Conservation (phyloP, 2,113 vertebrate genomes). For the Tyrannus savana region DNA sequence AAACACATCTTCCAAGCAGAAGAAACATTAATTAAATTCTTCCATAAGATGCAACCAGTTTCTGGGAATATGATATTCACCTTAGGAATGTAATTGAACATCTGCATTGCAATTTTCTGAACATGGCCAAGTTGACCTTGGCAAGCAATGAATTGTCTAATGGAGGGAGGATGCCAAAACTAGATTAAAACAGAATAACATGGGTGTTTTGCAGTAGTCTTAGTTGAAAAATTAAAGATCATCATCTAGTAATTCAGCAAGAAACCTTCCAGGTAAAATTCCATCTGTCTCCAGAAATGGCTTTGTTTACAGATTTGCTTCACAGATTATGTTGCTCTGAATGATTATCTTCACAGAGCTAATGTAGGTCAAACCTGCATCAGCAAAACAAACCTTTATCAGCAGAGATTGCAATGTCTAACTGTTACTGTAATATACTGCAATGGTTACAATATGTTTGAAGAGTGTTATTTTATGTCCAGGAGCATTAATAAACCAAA, state of each 20-base stretch:
- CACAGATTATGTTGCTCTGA: neutral
- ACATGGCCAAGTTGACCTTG: neutral
- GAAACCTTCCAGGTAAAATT: neutral
- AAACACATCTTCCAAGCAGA: neutral
- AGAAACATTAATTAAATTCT: neutral
- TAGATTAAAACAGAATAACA: neutral
- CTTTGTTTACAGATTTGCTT: slow-evolving; percentile 39
- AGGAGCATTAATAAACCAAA: slow-evolving; percentile 26
- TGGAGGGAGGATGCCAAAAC: neutral
- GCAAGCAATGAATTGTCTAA: neutral
- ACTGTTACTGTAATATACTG: neutral
- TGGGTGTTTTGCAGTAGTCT: neutral
- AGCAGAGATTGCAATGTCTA: neutral
- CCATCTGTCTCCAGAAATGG: neutral
- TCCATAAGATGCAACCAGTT: neutral
- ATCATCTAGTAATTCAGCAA: neutral
- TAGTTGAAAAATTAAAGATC: neutral
- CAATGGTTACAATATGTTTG: neutral
- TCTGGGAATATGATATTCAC: neutral
- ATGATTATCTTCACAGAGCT: slow-evolving; percentile 5
- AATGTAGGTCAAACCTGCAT: slow-evolving; percentile 14
- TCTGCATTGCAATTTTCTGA: neutral
- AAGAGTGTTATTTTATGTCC: neutral
- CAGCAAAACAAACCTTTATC: neutral
- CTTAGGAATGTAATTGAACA: neutral